Evolutionary conservation across 2,797 vertebrate species (phyloP), one percentile per base, ranked within the genome.

Genomic region (Rachycentron canadum): DNA sequence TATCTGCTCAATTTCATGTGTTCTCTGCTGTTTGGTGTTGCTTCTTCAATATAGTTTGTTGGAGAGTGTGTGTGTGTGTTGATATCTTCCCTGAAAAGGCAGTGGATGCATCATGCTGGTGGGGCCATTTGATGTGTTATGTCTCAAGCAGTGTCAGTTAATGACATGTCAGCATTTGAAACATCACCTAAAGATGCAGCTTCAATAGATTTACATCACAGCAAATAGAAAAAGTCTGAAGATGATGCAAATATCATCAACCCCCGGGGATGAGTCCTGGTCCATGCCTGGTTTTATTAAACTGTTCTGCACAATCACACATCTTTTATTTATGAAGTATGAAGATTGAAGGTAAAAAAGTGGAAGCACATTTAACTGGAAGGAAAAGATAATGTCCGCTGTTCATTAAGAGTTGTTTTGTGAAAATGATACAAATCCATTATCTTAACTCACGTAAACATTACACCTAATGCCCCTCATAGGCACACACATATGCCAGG

Each of bases 181-280:
- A 69, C 36, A 25, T 60, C 38, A 79, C 59, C 66, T 60, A 52
- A 76, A 79, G 76, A 73, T 34, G 50, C 49, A 23, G 65, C 66
- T 74, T 73, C 59, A 50, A 55, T 53, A 34, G 79, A 79, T 90
- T 83, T 84, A 89, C 66, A 66, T 79, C n/a, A 66, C 34, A 21
- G 50, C 68, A 78, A 87, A 85, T 68, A 69, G 53, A 70, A 72
- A 69, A 41, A 43, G 69, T 71, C 59, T 61, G 69, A 71, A 78
- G 78, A 78, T 32, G 57, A 56, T 63, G 41, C 66, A 75, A 52
- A 78, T 58, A 73, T 77, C 62, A 61, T 49, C 58, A 55, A 40
- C 47, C 76, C 62, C 72, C 38, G 30, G 59, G 55, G 74, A 82
- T 50, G 50, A 49, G 60, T 83, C 69, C 64, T 55, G 58, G 36